Evolutionary conservation across 2,797 vertebrate genomes (phyloP).

Genomic region (Diplodus sargus): DNA sequence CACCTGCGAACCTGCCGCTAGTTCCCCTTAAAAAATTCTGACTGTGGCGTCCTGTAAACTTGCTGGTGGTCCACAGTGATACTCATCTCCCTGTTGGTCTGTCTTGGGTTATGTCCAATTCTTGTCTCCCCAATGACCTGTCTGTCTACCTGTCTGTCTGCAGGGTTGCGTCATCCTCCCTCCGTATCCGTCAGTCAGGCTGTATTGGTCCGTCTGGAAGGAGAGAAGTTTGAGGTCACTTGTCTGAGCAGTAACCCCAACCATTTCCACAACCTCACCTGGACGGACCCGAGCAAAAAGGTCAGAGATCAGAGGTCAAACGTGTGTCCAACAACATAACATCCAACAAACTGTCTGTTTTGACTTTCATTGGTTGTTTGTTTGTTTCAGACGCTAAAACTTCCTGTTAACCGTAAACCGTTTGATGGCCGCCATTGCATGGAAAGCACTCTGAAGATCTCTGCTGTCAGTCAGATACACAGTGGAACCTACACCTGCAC

Average conservation of each 20-base stretch:
- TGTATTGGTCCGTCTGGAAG: constrained; percentile 81
- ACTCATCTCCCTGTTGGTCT: background rate
- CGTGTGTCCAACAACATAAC: background rate
- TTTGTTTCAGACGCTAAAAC: constrained; percentile 27
- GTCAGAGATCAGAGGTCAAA: constrained; percentile 25
- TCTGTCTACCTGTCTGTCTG: constrained; percentile 12
- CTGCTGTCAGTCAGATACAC: constrained; percentile 74
- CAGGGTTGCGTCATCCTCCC: background rate
- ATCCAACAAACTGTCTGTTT: background rate
- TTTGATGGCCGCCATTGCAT: fast-evolving
- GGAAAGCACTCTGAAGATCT: constrained; percentile 72
- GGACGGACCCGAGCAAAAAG: constrained; percentile 69
- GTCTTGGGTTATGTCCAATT: background rate
- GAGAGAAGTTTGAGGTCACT: constrained; percentile 85
- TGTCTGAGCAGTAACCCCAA: constrained; percentile 77
- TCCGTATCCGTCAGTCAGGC: constrained; percentile 67
- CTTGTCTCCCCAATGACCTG: background rate
- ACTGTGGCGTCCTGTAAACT: too few relatives aligned
- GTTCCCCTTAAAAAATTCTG: too few relatives aligned
- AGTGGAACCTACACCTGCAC: constrained; percentile 86
- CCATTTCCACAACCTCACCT: constrained; percentile 68
- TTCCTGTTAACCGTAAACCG: background rate
- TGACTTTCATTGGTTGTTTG: background rate
- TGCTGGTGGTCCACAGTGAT: too few relatives aligned
- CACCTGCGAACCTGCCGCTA: background rate